phyloP scores from a whole-genome alignment of 2,888 invertebrate genomes.

The Acronicta psi region DNA sequence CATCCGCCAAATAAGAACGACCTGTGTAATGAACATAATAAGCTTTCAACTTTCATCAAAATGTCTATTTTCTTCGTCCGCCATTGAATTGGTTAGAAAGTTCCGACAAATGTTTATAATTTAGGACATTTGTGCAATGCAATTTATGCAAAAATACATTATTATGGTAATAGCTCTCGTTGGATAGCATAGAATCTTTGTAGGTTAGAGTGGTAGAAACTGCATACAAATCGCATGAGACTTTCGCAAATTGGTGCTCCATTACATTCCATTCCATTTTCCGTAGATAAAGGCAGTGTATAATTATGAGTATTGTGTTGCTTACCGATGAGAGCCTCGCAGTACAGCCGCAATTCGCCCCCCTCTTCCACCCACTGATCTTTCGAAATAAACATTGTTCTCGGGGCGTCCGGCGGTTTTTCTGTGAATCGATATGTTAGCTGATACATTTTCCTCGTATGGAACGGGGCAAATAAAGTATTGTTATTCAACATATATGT shows the following conservation, averaged over 20 bases:
- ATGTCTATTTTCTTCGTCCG: background rate
- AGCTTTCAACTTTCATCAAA: conserved; percentile 11
- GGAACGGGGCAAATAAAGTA: conserved; percentile 28
- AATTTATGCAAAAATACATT: too few species aligned
- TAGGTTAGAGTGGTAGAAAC: too few species aligned
- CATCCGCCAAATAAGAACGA: conserved; percentile 92
- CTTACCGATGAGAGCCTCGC: conserved; percentile 94
- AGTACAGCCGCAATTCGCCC: conserved; percentile 91
- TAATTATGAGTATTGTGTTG: conserved; percentile 15
- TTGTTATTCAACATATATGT: conserved; percentile 25
- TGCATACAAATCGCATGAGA: too few species aligned
- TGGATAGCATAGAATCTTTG: too few species aligned
- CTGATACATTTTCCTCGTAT: conserved; percentile 57
- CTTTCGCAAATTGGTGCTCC: too few species aligned
- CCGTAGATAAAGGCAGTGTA: background rate
- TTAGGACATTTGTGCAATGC: too few species aligned
- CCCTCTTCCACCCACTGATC: conserved; percentile 91
- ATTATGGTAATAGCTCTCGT: too few species aligned
- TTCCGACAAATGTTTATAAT: too few species aligned
- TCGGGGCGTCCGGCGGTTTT: conserved; percentile 90
- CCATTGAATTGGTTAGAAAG: background rate
- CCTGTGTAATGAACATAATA: conserved; percentile 75
- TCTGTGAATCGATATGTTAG: conserved; percentile 81
- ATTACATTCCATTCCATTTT: too few species aligned
- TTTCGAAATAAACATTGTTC: conserved; percentile 91